A percentile compares a stretch with the other conserved stretches of the same genome.
phyloP scores from a whole-genome alignment of 2,888 invertebrate genomes.

The Scaptomyza parva region DNA sequence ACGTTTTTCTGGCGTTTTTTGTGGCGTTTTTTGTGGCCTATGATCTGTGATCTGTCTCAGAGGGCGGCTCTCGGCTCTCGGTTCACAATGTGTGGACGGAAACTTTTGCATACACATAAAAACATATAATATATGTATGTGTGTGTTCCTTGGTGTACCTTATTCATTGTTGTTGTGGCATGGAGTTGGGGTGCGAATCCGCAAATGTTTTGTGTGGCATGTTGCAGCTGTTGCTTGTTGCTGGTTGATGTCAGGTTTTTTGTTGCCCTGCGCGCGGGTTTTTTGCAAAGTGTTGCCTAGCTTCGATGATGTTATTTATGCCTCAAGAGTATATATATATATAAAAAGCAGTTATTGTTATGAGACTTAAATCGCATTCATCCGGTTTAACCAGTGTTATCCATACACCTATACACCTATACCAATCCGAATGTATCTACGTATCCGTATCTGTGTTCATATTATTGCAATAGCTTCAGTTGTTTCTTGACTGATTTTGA shows the following conservation, averaged over 20 bases:
- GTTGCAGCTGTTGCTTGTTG: conserved; percentile 20
- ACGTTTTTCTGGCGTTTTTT: too few relatives aligned
- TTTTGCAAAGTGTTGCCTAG: conserved; percentile 32
- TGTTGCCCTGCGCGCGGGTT: conserved; percentile 9
- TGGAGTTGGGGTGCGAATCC: conserved; percentile 2
- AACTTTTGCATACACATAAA: too few relatives aligned
- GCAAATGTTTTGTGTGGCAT: conserved; percentile 19
- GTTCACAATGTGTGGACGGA: too few relatives aligned
- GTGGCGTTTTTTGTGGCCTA: too few relatives aligned
- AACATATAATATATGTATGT: too few relatives aligned
- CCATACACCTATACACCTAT: conserved; percentile 4
- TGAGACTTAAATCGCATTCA: conserved; percentile 61
- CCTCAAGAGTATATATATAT: conserved; percentile 45
- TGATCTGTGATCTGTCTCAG: too few relatives aligned
- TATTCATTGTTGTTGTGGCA: not conserved
- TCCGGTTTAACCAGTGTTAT: conserved; percentile 67
- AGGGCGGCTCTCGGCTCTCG: too few relatives aligned
- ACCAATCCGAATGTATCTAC: not conserved
- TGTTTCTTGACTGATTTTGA: not conserved
- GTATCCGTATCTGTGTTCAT: too few relatives aligned
- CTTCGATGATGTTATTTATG: conserved; percentile 65
- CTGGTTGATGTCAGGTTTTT: conserved; percentile 45
- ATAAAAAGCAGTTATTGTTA: conserved; percentile 64
- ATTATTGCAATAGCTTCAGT: conserved; percentile 11
- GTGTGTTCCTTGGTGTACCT: conserved; percentile 12